Conservation (phyloP, 2,113 vertebrate genomes). For the Anhinga rufa region DNA sequence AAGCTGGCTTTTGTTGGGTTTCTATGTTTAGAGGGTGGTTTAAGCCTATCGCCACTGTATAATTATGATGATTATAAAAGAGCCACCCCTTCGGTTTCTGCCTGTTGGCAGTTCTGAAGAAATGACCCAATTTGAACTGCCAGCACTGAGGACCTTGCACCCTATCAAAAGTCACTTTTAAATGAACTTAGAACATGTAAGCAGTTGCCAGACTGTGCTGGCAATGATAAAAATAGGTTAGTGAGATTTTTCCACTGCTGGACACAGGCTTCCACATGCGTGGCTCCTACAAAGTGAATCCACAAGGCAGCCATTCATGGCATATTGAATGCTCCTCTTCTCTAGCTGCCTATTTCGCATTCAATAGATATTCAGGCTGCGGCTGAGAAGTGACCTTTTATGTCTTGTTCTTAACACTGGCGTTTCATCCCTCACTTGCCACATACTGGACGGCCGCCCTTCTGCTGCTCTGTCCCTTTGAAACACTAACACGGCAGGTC, state of each 20-base stretch:
- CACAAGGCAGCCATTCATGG: slow-evolving; percentile 54
- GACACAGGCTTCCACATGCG: not conserved
- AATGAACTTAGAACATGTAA: not conserved
- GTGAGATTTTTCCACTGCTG: slow-evolving; percentile 41
- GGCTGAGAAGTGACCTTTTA: slow-evolving; percentile 13
- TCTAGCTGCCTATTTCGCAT: not conserved
- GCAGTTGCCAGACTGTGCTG: not conserved
- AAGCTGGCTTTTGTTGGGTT: not conserved
- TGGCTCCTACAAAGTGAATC: slow-evolving; percentile 28
- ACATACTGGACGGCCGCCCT: fast-evolving
- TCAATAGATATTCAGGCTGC: slow-evolving; percentile 3
- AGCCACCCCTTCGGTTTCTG: not conserved
- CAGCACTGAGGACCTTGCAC: not conserved
- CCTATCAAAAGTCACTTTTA: not conserved
- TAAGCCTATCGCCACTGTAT: not conserved
- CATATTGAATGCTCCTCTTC: slow-evolving; percentile 34
- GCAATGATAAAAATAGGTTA: slow-evolving; percentile 15
- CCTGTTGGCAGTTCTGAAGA: not conserved
- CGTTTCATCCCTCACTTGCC: not conserved
- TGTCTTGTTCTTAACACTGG: not conserved
- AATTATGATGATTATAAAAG: slow-evolving; percentile 25
- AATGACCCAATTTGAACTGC: not conserved
- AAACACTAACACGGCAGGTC: not conserved
- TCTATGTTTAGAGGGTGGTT: slow-evolving; percentile 27
- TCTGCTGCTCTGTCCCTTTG: not conserved